Percentiles rank a stretch among this genome's conserved stretches.
These are phyloP conservation scores for Poecile atricapillus DNA, from an alignment of 2,113 vertebrate genomes.

Conservation along the genomic window DNA sequence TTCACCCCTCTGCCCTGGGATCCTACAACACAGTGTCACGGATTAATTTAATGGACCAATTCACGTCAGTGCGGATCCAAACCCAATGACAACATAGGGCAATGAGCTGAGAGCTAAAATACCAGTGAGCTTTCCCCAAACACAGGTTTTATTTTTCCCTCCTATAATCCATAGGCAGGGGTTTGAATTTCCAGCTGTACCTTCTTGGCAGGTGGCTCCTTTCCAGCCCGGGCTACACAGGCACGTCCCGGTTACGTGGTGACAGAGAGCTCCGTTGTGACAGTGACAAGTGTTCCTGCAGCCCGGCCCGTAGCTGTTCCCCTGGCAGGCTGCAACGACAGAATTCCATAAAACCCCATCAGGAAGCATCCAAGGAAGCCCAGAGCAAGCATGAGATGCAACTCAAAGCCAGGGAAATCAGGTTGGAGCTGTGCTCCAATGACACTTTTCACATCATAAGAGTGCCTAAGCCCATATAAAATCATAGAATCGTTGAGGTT, in stretches of 20 bases:
- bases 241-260: conserved; percentile 25
- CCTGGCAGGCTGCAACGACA: conserved; percentile 53
- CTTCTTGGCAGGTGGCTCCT: conserved; percentile 58
- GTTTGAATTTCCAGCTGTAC: neutral
- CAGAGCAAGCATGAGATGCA: neutral
- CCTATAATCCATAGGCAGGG: neutral
- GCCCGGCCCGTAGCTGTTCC: conserved; percentile 42
- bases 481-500: neutral
- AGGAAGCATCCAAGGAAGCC: neutral
- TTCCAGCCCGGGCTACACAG: conserved; percentile 13
- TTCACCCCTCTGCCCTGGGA: neutral
- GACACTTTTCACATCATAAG: neutral
- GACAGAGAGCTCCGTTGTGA: conserved; percentile 63
- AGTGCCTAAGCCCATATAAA: neutral
- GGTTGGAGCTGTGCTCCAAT: neutral
- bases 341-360: neutral
- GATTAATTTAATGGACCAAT: neutral
- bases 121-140: neutral
- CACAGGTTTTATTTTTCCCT: neutral
- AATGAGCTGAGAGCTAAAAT: neutral
- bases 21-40: neutral
- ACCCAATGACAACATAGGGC: neutral
- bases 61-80: neutral
- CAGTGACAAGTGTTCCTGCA: conserved; percentile 63
- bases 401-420: neutral